Percentiles rank a stretch among this genome's conserved stretches.
phyloP scores from a whole-genome alignment of 1,140 invertebrate genomes.

The Lepidotrigona ventralis region DNA sequence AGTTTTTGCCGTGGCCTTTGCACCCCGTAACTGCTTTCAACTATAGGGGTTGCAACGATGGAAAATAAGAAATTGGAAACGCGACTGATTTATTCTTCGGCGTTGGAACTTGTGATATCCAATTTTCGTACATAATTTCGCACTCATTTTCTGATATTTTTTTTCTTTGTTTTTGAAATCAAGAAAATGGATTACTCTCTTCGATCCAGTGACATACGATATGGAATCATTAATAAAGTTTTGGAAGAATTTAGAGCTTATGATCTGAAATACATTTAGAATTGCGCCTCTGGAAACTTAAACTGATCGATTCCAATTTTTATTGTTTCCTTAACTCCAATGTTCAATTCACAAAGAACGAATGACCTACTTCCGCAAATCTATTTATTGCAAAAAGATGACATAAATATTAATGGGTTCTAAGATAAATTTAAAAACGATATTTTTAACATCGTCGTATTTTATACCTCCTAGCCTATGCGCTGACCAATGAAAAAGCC shows the following conservation, averaged over 20 bases:
- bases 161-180: not conserved
- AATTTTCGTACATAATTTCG: not conserved
- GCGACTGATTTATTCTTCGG: not conserved
- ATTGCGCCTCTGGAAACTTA: not conserved
- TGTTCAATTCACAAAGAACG: not conserved
- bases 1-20: slow-evolving; percentile 61
- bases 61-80: slow-evolving; percentile 26
- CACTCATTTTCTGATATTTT: not conserved
- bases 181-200: not conserved
- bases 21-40: slow-evolving; percentile 35
- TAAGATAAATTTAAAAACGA: not conserved
- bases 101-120: not conserved
- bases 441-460: not conserved
- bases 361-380: not conserved
- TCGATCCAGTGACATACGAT: not conserved
- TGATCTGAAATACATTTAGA: not conserved
- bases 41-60: slow-evolving; percentile 10
- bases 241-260: too few species aligned
- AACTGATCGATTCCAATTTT: not conserved
- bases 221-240: too few species aligned
- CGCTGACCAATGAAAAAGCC: not conserved
- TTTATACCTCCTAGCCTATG: not conserved
- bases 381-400: not conserved
- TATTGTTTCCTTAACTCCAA: not conserved
- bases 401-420: not conserved